Base-by-base conservation (phyloP, 1,140 invertebrate species). In the Nebria ingens region DNA sequence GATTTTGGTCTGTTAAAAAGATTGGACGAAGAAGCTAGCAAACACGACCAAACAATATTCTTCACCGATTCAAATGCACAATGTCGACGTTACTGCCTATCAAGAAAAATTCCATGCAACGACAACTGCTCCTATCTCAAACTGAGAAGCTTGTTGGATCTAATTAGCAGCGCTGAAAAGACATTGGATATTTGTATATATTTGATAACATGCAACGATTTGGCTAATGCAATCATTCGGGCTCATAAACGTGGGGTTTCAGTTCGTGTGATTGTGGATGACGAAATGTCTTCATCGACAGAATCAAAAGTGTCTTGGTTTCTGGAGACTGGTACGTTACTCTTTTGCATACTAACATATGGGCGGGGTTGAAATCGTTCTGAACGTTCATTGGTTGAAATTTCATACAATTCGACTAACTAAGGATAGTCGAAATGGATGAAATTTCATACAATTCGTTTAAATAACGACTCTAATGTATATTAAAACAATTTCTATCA, bases 181-280 rank as follows among this genome's bases (percentile, higher is more conserved):
- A 34, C 57, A 21, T 23, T 58, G 15, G n/a, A 11, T 19, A 12
- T 58, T 17, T 56, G 54, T 34, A 58, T 58, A 40, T 58, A 58
- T 29, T 54, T 55, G 20, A 25, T 58, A 25, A 51, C 57, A 4
- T 12, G 55, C 22, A 49, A 58, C 19, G 53, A 52, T n/a, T 40
- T 58, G 21, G 23, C 50, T 13, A 13, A 15, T 11, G 57, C 57
- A 23, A 23, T 58, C 22, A 23, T 58, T 2, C 45, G 55, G 19
- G 57, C 57, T 21, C 45, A 56, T 15, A n/a, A 58, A 22, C 23
- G 57, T 52, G 54, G 54, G n/a, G 54, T 58, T 11, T 4, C 22
- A 19, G 54, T 58, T 12, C 19, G 54, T 29, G 12, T 55, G 1
- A 56, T 58, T 23, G 21, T 15, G 11, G 57, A 58, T 49, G 13